Percentiles rank a stretch among this genome's conserved stretches.
Conservation (phyloP, 2,888 invertebrate genomes). For the Allophyes oxyacanthae region DNA sequence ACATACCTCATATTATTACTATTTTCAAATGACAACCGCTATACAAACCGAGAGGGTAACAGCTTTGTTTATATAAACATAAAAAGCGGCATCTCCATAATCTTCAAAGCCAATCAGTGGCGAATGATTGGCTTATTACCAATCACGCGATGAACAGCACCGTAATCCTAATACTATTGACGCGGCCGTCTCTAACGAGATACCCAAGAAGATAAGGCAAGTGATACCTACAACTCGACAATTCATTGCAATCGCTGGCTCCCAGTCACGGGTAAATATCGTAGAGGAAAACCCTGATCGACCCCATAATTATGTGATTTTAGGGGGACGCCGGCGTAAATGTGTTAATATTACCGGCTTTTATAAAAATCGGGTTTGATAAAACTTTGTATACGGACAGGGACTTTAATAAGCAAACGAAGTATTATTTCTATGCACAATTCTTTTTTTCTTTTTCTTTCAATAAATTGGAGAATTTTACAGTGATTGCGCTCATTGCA, state of each 20-base stretch:
- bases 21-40: neutral
- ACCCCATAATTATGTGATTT: neutral
- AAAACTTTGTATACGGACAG: no score
- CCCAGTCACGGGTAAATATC: conserved; percentile 29
- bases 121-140: conserved; percentile 53
- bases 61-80: conserved; percentile 40
- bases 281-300: neutral
- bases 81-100: conserved; percentile 38
- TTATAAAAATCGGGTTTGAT: neutral
- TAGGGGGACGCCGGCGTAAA: neutral
- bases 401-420: no score
- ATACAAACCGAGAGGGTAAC: conserved; percentile 10
- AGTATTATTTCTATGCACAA: no score
- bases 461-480: no score
- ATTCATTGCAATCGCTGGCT: conserved; percentile 25
- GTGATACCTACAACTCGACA: conserved; percentile 34
- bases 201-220: conserved; percentile 40
- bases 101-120: conserved; percentile 54
- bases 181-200: conserved; percentile 49
- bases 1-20: no score
- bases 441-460: no score
- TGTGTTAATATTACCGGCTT: conserved; percentile 1
- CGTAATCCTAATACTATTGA: conserved; percentile 54
- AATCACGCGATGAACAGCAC: conserved; percentile 42
- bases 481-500: no score